These are phyloP conservation scores for Oithona nana DNA, from an alignment of 2,888 invertebrate genomes.

Conservation along the genomic window DNA sequence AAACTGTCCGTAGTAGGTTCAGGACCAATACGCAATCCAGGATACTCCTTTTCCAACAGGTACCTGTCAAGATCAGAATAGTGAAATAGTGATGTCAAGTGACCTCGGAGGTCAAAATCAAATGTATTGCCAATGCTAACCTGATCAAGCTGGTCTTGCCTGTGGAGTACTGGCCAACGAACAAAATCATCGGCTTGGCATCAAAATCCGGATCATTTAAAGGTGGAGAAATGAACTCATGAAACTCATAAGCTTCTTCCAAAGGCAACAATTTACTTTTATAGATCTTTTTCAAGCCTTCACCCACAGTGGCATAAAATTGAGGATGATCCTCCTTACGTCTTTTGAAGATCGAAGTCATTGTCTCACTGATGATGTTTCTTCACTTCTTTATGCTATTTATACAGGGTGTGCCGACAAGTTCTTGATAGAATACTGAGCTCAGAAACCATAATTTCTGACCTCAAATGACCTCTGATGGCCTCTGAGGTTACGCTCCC, in stretches of 20 bases:
- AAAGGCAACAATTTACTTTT: slow-evolving; percentile 25
- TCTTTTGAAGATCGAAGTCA: neutral
- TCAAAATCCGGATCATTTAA: slow-evolving; percentile 34
- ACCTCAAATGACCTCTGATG: too few relatives aligned
- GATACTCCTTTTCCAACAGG: slow-evolving; percentile 35
- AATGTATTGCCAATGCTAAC: too few relatives aligned
- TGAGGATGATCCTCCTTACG: slow-evolving; percentile 20
- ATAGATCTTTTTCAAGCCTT: slow-evolving; percentile 20
- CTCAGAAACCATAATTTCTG: too few relatives aligned
- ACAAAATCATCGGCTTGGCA: slow-evolving; percentile 36
- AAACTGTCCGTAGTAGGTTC: slow-evolving; percentile 39
- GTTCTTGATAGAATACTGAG: too few relatives aligned
- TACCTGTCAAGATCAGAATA: too few relatives aligned
- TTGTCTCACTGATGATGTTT: too few relatives aligned
- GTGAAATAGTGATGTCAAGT: too few relatives aligned
- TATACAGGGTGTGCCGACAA: too few relatives aligned
- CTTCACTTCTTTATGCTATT: too few relatives aligned
- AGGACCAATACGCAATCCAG: slow-evolving; percentile 36
- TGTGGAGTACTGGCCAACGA: slow-evolving; percentile 38
- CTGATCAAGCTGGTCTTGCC: slow-evolving; percentile 32
- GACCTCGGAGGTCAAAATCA: too few relatives aligned
- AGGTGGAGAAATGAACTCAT: slow-evolving; percentile 31
- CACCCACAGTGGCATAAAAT: slow-evolving; percentile 20
- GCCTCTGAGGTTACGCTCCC: too few relatives aligned
- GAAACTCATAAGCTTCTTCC: slow-evolving; percentile 28